These are phyloP conservation scores for Dione juno DNA, from an alignment of 2,888 invertebrate species.

Conservation along the genomic window DNA sequence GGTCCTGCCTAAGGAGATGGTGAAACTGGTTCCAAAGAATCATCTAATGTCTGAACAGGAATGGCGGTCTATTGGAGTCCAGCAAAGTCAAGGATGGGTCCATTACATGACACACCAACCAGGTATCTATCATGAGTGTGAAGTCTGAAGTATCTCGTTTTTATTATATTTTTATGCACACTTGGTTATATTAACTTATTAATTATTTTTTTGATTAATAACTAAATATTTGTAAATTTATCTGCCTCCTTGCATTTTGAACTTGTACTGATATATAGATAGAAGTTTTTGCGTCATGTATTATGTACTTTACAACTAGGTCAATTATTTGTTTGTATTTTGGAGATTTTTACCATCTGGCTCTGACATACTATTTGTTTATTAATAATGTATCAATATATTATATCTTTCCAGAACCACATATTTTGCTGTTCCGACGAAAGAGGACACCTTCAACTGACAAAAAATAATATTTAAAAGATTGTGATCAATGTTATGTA, in stretches of 20 bases:
- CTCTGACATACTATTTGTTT: too few species aligned
- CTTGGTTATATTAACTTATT: neutral
- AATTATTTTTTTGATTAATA: neutral
- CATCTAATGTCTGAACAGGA: conserved; percentile 97
- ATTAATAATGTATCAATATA: neutral
- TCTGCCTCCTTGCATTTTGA: too few species aligned
- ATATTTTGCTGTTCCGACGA: conserved; percentile 93
- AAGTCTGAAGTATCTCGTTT: neutral
- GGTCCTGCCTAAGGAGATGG: conserved; percentile 95
- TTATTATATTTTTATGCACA: neutral
- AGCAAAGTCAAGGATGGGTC: conserved; percentile 98
- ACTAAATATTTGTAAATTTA: neutral
- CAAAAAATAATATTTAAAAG: conserved; percentile 56
- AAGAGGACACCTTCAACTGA: conserved; percentile 82
- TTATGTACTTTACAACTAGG: too few species aligned
- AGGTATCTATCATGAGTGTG: conserved; percentile 77
- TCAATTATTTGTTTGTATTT: neutral
- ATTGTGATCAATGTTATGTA: conserved; percentile 57
- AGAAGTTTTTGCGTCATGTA: too few species aligned
- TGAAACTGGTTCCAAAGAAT: conserved; percentile 94
- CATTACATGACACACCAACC: conserved; percentile 98
- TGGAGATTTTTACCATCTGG: too few species aligned
- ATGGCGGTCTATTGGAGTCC: conserved; percentile 97
- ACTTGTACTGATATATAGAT: too few species aligned
- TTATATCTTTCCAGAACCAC: conserved; percentile 88